A percentile compares a stretch with the other conserved stretches of the same genome.
Conservation (phyloP, 2,113 vertebrate genomes). For the Ciconia maguari region DNA sequence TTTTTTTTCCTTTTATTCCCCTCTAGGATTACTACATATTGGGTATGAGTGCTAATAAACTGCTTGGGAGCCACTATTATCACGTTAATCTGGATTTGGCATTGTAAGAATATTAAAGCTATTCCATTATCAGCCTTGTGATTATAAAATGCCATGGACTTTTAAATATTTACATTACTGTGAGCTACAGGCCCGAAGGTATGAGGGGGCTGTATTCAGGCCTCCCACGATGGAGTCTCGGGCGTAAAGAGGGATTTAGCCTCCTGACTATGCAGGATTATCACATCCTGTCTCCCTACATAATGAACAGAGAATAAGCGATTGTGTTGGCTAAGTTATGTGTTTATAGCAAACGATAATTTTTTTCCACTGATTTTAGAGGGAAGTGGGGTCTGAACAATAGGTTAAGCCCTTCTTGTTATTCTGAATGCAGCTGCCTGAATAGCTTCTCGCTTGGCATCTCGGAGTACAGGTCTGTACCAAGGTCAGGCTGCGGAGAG, state of each 20-base stretch:
- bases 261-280: constrained; percentile 4
- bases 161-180: constrained; percentile 52
- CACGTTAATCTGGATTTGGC: constrained; percentile 51
- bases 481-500: neutral
- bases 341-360: neutral
- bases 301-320: neutral
- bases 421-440: neutral
- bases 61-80: constrained; percentile 30
- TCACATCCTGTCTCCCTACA: neutral
- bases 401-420: neutral
- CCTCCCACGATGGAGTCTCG: neutral
- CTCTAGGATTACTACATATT: neutral
- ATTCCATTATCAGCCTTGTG: constrained; percentile 39
- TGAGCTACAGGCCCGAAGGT: neutral
- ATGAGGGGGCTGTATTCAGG: constrained; percentile 3
- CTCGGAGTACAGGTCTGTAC: neutral
- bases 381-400: neutral
- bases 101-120: constrained; percentile 28
- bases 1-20: neutral
- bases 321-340: neutral
- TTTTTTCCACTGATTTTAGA: neutral
- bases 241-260: constrained; percentile 4
- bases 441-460: neutral
- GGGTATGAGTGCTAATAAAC: constrained; percentile 18
- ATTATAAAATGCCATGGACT: constrained; percentile 2